phyloP scores from a whole-genome alignment of 92 coral and sea anemone genomes.

The Zoanthus sansibaricus region DNA sequence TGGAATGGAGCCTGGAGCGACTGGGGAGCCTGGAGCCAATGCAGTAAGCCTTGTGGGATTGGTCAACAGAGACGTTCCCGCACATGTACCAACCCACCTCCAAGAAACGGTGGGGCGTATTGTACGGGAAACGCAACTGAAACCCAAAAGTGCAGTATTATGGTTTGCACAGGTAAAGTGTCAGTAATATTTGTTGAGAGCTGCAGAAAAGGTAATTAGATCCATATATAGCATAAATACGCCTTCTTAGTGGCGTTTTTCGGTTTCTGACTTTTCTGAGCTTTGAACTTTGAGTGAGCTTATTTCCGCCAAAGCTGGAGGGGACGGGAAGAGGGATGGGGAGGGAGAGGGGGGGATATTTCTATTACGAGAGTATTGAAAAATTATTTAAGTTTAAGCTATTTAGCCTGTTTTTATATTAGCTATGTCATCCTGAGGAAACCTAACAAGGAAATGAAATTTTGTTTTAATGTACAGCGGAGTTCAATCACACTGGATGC shows the following conservation, averaged over 20 bases:
- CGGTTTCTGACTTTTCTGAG: neutral
- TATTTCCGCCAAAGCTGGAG: too few relatives aligned
- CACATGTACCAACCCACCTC: constrained; percentile 42
- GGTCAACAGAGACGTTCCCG: constrained; percentile 25
- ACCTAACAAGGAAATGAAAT: neutral
- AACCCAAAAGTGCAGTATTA: constrained; percentile 29
- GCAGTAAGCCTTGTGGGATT: constrained; percentile 24
- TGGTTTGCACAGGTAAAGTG: constrained; percentile 39
- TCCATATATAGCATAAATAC: too few relatives aligned
- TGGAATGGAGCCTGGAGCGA: constrained; percentile 47
- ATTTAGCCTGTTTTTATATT: too few relatives aligned
- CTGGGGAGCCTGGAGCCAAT: constrained; percentile 42
- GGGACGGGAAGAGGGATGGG: too few relatives aligned
- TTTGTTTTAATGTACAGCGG: neutral
- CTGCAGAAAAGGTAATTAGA: too few relatives aligned
- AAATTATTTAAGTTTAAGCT: too few relatives aligned
- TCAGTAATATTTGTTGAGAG: too few relatives aligned
- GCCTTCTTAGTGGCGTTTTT: too few relatives aligned
- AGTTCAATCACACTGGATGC: constrained; percentile 39
- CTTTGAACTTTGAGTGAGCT: too few relatives aligned
- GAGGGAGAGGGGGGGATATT: too few relatives aligned
- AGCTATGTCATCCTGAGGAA: too few relatives aligned
- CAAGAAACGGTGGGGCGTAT: constrained; percentile 9
- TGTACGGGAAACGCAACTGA: constrained; percentile 35
- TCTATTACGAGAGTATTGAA: too few relatives aligned